Evolutionary conservation across 2,888 invertebrate genomes (phyloP).

Genomic region (Artemia sp.): DNA sequence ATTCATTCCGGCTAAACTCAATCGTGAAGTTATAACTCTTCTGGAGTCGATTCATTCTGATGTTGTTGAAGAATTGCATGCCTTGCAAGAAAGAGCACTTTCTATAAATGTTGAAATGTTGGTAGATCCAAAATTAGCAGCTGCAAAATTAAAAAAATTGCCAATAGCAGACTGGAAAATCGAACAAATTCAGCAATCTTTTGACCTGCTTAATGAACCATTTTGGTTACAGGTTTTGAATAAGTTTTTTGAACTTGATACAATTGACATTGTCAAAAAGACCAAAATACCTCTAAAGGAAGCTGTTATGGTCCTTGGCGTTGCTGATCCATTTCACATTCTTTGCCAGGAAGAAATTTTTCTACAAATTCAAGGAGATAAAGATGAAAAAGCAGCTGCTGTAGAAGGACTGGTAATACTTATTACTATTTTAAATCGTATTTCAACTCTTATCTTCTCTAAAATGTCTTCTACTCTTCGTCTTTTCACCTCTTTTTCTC

Average conservation of each 20-base stretch:
- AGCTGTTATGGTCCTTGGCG: slow-evolving; percentile 5
- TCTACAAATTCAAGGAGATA: slow-evolving; percentile 4
- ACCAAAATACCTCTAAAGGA: slow-evolving; percentile 11
- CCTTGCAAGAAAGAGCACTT: background rate
- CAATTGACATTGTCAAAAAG: background rate
- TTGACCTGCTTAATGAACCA: slow-evolving; percentile 16
- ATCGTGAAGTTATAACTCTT: slow-evolving; percentile 17
- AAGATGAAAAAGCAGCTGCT: background rate
- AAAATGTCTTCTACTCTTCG: too few relatives aligned
- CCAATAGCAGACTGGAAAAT: background rate
- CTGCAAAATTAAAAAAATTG: background rate
- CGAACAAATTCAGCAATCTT: background rate
- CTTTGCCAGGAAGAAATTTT: slow-evolving; percentile 4
- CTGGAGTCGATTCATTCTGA: slow-evolving; percentile 9
- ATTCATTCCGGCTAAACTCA: slow-evolving; percentile 16
- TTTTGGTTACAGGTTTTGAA: slow-evolving; percentile 13
- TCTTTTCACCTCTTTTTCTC: too few relatives aligned
- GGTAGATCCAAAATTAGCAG: background rate
- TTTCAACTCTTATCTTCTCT: too few relatives aligned
- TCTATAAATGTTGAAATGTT: background rate
- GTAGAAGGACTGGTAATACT: background rate
- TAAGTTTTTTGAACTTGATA: slow-evolving; percentile 2
- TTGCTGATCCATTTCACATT: background rate
- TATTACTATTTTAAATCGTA: background rate
- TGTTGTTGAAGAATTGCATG: slow-evolving; percentile 14